Evolutionary conservation across 1,140 invertebrate species (phyloP), one percentile per base, ranked within the genome.

Genomic region (Aporrectodea caliginosa): DNA sequence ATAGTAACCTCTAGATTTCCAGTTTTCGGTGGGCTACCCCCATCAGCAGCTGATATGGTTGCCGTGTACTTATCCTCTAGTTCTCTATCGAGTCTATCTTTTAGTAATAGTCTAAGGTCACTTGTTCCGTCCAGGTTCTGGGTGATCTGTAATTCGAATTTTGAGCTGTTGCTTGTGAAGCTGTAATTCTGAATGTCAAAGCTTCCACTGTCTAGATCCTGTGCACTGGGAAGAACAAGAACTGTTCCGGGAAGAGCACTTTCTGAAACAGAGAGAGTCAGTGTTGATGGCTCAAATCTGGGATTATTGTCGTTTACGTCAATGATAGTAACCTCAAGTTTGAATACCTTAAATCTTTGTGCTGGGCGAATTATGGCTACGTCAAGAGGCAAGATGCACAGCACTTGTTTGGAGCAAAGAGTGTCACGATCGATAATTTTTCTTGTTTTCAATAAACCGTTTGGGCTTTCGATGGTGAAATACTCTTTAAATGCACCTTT

Each of bases 31-130:
- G 87, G 82, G 31, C 0, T 31, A 6, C 85, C 85, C 2, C 76
- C 73, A 82, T 87, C 86, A 27, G 79, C 79, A 2, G 85, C 86
- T 79, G 84, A 82, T 16, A 87, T 84, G 2, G 79, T 80, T 73
- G 98, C 86, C 82, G 93, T 91, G 88, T 98, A 98, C 68, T 91
- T 92, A 83, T 97, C 94, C 2, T 93, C 90, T 79, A 97, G 97
- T 88, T 98, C 96, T 29, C 95, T 91, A 89, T 98, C 96, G 71
- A 98, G 90, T 1, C 1, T 29, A n/a, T 31, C 43, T 16, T 16
- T 58, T 1, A 76, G 22, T 6, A 76, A 29, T 31, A 76, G 35
- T 0, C n/a, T 16, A 12, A 35, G 75, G 1, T 58, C 43, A 22
- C 22, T 6, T 22, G 43, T 12, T 22, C 43, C 43, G 43, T 58